phyloP scores from a whole-genome alignment of 2,888 invertebrate species.

The Pilophorus perplexus region DNA sequence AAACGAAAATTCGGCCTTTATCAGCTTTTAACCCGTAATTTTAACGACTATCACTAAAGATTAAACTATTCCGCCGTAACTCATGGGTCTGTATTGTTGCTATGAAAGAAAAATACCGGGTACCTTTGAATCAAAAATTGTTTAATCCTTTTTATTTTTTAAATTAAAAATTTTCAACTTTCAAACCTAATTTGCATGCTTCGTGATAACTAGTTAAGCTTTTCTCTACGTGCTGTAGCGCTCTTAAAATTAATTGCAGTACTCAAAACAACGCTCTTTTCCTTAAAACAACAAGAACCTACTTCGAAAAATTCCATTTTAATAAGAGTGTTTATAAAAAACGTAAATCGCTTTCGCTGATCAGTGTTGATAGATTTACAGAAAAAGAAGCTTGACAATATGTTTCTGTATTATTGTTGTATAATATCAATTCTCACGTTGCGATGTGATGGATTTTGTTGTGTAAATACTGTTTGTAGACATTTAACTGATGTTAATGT shows the following conservation, averaged over 20 bases:
- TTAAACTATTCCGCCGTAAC: no score
- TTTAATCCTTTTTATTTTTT: no score
- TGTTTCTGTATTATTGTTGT: conserved; percentile 46
- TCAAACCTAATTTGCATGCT: conserved; percentile 2
- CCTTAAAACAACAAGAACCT: neutral
- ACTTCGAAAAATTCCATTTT: no score
- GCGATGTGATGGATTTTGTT: conserved; percentile 23
- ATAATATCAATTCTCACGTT: conserved; percentile 39
- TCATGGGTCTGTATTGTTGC: no score
- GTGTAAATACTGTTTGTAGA: conserved; percentile 41
- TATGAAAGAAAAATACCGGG: no score
- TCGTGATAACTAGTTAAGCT: no score
- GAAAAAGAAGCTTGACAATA: conserved; percentile 44
- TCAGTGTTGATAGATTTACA: conserved; percentile 37
- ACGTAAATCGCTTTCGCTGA: conserved; percentile 42
- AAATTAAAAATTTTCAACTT: no score
- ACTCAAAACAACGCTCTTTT: neutral
- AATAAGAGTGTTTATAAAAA: conserved; percentile 15
- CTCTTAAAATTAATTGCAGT: neutral
- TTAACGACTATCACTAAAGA: no score
- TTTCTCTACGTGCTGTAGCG: conserved; percentile 4
- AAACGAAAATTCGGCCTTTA: no score
- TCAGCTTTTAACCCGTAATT: no score
- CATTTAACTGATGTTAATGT: conserved; percentile 40
- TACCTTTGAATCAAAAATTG: no score